phyloP scores from a whole-genome alignment of 2,113 vertebrate species.

The Grantiella picta region DNA sequence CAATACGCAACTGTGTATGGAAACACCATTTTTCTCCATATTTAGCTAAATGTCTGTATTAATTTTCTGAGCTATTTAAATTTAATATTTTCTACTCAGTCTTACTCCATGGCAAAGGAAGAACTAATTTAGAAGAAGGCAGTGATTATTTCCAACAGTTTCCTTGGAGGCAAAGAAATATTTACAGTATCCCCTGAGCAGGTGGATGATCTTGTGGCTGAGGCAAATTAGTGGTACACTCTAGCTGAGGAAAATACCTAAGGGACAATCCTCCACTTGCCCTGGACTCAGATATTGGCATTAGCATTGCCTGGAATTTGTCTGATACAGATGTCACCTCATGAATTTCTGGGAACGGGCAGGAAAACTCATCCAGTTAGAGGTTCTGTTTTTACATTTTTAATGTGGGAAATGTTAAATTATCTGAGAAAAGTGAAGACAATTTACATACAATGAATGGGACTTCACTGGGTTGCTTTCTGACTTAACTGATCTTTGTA shows the following conservation, averaged over 20 bases:
- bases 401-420: background rate
- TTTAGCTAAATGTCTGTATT: background rate
- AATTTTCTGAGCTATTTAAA: background rate
- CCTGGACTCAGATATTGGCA: background rate
- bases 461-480: background rate
- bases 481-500: background rate
- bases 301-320: background rate
- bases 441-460: background rate
- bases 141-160: background rate
- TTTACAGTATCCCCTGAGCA: background rate
- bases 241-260: background rate
- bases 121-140: background rate
- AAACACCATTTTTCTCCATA: background rate
- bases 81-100: background rate
- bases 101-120: background rate
- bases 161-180: background rate
- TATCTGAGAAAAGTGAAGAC: background rate
- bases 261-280: background rate
- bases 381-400: background rate
- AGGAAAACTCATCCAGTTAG: background rate
- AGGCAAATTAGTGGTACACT: background rate
- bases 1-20: background rate
- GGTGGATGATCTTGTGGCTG: background rate
- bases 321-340: background rate
- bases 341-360: background rate